phyloP scores from a whole-genome alignment of 2,888 invertebrate species.

The Malacosoma neustria region DNA sequence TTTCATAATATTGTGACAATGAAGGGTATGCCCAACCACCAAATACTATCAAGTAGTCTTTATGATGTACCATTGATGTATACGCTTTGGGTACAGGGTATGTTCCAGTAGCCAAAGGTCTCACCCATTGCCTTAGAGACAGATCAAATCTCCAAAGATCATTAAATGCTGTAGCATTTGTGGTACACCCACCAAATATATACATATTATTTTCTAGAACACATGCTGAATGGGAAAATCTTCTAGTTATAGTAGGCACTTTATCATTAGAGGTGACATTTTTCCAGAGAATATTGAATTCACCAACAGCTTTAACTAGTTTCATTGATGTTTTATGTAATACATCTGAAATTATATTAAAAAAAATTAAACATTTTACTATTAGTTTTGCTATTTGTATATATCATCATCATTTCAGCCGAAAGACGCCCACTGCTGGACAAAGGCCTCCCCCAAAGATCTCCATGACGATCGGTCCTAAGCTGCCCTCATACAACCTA shows the following conservation, averaged over 20 bases:
- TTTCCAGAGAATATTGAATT: conserved; percentile 86
- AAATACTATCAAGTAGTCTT: conserved; percentile 88
- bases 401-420: too few relatives aligned
- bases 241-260: conserved; percentile 87
- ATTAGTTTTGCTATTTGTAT: conserved; percentile 3
- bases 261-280: conserved; percentile 73
- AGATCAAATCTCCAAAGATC: conserved; percentile 96
- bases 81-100: conserved; percentile 98
- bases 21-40: conserved; percentile 98
- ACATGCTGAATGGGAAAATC: conserved; percentile 94
- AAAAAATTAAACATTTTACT: conserved; percentile 7
- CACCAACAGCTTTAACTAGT: conserved; percentile 83
- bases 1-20: conserved; percentile 87
- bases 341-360: conserved; percentile 83
- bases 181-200: conserved; percentile 96
- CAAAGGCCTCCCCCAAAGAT: too few relatives aligned
- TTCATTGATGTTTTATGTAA: conserved; percentile 82
- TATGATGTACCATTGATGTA: conserved; percentile 92
- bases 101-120: conserved; percentile 86
- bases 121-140: conserved; percentile 87
- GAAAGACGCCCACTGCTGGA: too few relatives aligned
- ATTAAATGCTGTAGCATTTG: conserved; percentile 95
- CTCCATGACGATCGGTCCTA: too few relatives aligned
- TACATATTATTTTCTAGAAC: conserved; percentile 91
- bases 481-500: too few relatives aligned